These are phyloP conservation scores for Vipera ursinii DNA, from an alignment of 2,797 vertebrate species.

Conservation along the genomic window DNA sequence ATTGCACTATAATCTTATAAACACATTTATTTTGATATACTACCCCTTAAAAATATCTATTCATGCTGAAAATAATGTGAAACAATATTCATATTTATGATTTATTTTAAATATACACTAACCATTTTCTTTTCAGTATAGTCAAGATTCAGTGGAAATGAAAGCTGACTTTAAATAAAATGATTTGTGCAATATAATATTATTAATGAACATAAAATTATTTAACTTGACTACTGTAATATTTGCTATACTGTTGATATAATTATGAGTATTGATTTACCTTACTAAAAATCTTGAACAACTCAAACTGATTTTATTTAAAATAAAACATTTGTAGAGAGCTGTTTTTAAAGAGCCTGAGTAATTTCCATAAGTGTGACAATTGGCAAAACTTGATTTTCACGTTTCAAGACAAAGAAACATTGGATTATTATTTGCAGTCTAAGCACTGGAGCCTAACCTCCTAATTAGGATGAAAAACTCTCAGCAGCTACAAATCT, in stretches of 20 bases:
- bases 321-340: conserved; percentile 45
- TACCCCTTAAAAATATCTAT: conserved; percentile 4
- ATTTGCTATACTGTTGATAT: conserved; percentile 46
- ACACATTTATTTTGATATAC: background rate
- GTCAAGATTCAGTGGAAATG: background rate
- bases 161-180: background rate
- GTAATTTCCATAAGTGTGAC: conserved; percentile 74
- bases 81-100: background rate
- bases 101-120: background rate
- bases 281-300: conserved; percentile 50
- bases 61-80: background rate
- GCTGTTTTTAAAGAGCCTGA: conserved; percentile 62
- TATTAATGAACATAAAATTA: background rate
- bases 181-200: conserved; percentile 3
- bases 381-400: conserved; percentile 68
- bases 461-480: conserved; percentile 82
- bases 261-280: conserved; percentile 53
- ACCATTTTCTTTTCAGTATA: background rate
- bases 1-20: background rate
- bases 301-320: conserved; percentile 38
- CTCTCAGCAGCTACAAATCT: conserved; percentile 66
- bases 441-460: conserved; percentile 71
- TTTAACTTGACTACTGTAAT: conserved; percentile 28
- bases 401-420: conserved; percentile 75
- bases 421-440: conserved; percentile 78